Evolutionary conservation across 2,888 invertebrate species (phyloP).

Genomic region (Eutolmus rufibarbis): DNA sequence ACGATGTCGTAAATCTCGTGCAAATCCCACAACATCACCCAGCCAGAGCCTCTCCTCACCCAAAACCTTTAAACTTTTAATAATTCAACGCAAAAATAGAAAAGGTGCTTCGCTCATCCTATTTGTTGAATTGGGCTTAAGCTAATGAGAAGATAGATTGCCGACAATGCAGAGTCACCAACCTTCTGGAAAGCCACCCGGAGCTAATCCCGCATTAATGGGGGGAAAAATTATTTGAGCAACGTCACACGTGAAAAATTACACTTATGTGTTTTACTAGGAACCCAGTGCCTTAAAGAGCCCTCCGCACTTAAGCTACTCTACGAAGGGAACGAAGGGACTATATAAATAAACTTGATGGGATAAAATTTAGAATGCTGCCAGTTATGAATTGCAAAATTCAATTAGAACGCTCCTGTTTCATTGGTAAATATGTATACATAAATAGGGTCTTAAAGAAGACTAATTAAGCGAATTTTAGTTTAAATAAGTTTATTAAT

Average conservation of each 20-base stretch:
- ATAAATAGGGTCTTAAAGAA: background rate
- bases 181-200: background rate
- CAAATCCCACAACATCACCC: background rate
- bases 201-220: background rate
- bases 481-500: background rate
- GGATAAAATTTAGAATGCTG: background rate
- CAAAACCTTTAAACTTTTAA: slow-evolving; percentile 1
- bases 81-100: slow-evolving; percentile 3
- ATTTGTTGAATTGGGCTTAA: background rate
- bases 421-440: background rate
- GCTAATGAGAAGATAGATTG: background rate
- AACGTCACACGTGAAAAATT: background rate
- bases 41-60: background rate
- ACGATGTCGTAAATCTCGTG: slow-evolving; percentile 13
- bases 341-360: background rate
- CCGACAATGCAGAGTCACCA: background rate
- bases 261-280: background rate
- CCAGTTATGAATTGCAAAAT: background rate
- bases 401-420: background rate
- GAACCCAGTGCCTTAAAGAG: background rate
- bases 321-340: background rate
- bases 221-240: background rate
- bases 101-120: background rate
- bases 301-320: background rate
- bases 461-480: background rate